A percentile compares a stretch with the other conserved stretches of the same genome.
Evolutionary conservation across 2,797 vertebrate genomes (phyloP).

Genomic region (Buceros bicornis): DNA sequence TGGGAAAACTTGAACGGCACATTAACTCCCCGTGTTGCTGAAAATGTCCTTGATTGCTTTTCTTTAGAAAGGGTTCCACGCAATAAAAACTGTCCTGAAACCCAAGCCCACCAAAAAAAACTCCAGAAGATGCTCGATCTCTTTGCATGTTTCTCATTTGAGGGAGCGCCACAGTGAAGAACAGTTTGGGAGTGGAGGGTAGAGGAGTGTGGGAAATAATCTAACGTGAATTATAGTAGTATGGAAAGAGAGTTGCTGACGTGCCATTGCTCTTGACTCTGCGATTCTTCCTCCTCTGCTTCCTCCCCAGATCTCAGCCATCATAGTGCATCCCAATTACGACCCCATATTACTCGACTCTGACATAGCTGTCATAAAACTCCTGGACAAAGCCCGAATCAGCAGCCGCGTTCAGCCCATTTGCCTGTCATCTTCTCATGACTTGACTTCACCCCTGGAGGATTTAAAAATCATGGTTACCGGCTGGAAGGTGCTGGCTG

Average conservation of each 20-base stretch:
- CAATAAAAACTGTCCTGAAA: not conserved
- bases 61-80: not conserved
- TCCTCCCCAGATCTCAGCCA: conserved; percentile 87
- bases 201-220: not conserved
- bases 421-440: conserved; percentile 85
- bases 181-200: not conserved
- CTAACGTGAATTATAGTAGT: not conserved
- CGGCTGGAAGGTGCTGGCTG: conserved; percentile 90
- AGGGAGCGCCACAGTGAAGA: not conserved
- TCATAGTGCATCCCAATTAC: conserved; percentile 91
- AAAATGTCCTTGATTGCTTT: not conserved
- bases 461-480: conserved; percentile 84
- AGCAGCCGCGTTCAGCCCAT: conserved; percentile 90
- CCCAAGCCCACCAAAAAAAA: not conserved
- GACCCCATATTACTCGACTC: conserved; percentile 94
- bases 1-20: not conserved
- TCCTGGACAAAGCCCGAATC: conserved; percentile 93
- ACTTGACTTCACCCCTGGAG: conserved; percentile 73
- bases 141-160: not conserved
- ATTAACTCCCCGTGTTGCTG: not conserved
- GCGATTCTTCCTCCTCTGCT: not conserved
- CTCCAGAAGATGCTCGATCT: not conserved
- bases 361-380: conserved; percentile 92
- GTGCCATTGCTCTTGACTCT: not conserved
- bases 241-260: not conserved